Base-by-base conservation (phyloP, 2,888 invertebrate genomes). In the Idaea biselata region DNA sequence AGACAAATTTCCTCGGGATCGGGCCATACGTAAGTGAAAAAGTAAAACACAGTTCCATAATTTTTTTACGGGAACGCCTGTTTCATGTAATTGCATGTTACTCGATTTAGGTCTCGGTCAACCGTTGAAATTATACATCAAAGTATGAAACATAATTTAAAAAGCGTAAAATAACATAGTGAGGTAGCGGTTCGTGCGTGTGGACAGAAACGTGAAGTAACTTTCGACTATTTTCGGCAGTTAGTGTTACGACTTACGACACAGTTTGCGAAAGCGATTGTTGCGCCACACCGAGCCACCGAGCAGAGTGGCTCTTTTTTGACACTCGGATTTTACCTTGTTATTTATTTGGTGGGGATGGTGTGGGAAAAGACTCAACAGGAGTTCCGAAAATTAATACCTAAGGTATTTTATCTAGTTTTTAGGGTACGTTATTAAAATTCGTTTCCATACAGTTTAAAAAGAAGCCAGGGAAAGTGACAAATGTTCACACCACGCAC, bases 201-300 rank as follows among this genome's bases (percentile, higher is more conserved):
- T 75, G 77, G 77, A 80, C 77, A 82, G 80, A 81, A 82, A 79
- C 73, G 70, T 79, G 77, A 79, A 80, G 82, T 82, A 87, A 89
- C 88, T 86, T 87, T 87, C 87, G 78, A 83, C 84, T 83, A 84
- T 87, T 87, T 88, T 89, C 77, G 85, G 83, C 82, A 77, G 81
- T 77, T 72, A 77, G 64, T 72, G 75, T 89, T 87, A 85, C 86
- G 86, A 86, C 83, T 89, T 87, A 85, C 86, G 86, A 86, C 83
- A 88, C 80, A 64, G 75, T 83, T 88, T 88, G 87, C 88, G 88
- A 89, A 88, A 89, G 87, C 84, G 82, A 76, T 76, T 80, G 76
- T 88, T 87, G 82, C 86, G 80, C 80, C 86, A 86, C 77, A 63
- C 64, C 66, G 69, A 64, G 60, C 63, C 70, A 56, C 56, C 18